Base-by-base conservation (phyloP, 2,888 invertebrate genomes). In the Ametastegia equiseti region DNA sequence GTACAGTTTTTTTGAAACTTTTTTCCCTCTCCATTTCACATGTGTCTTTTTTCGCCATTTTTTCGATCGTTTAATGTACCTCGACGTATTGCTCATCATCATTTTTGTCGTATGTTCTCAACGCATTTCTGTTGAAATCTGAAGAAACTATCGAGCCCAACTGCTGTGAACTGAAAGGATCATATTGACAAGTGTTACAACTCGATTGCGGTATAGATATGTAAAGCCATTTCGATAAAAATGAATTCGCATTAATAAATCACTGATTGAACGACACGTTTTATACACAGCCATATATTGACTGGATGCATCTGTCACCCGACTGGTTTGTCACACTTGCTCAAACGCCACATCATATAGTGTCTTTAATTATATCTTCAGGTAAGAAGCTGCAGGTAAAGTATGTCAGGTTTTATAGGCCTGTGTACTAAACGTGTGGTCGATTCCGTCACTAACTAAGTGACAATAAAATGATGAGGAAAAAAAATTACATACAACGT, bases 1-100 rank as follows among this genome's bases (percentile, higher is more conserved):
- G 23, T 63, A n/a, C 63, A 63, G 30, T 30, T 33, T 33, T 69
- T 42, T 69, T 69, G n/a, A n/a, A n/a, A n/a, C n/a, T n/a, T n/a
- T n/a, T n/a, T n/a, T n/a, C n/a, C n/a, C n/a, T n/a, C n/a, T n/a
- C n/a, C n/a, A n/a, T n/a, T n/a, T n/a, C n/a, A n/a, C n/a, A n/a
- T n/a, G n/a, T 30, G 1, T 63, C 30, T 63, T 42, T 42, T 1
- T 19, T 50, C 1, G 19, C 23, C 3, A 0, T 47, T 47, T 7
- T 47, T 47, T 47, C 45, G 19, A 2, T 9, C 23, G 23, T 54
- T 54, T 23, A 19, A n/a, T n/a, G n/a, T n/a, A n/a, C n/a, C n/a
- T n/a, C n/a, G n/a, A n/a, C n/a, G n/a, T n/a, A n/a, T n/a, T n/a
- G n/a, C n/a, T n/a, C n/a, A n/a, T n/a, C n/a, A n/a, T n/a, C n/a